Percentiles rank a stretch among this genome's conserved stretches.
Conservation (phyloP, 2,113 vertebrate species). For the Tragelaphus buxtoni region DNA sequence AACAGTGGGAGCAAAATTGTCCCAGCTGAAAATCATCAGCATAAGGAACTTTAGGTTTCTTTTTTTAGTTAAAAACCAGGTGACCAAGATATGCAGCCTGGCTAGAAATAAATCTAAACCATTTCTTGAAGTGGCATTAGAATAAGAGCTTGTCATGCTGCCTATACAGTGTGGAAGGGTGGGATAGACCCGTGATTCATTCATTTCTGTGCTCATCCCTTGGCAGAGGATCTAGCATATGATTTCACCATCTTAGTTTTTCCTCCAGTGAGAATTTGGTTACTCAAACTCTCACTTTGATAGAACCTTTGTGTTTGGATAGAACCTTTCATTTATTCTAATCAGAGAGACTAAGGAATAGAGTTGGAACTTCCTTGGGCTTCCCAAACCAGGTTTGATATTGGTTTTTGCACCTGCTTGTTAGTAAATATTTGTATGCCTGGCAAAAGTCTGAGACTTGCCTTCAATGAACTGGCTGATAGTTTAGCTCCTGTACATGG, state of each 20-base stretch:
- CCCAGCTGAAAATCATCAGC: background rate
- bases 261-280: background rate
- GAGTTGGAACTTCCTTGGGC: background rate
- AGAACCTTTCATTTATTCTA: background rate
- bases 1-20: background rate
- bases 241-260: background rate
- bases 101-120: background rate
- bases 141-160: background rate
- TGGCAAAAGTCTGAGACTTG: background rate
- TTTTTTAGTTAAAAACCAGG: background rate
- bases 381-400: background rate
- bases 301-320: background rate
- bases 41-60: background rate
- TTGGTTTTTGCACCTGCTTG: background rate
- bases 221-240: accelerated
- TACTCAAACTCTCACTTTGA: background rate
- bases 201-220: background rate
- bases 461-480: background rate
- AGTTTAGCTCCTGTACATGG: background rate
- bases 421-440: background rate
- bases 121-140: background rate
- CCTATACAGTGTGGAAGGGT: no score
- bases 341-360: background rate
- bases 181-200: background rate
- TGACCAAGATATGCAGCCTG: background rate